Percentiles rank a stretch among this genome's conserved stretches.
Evolutionary conservation across 2,797 vertebrate genomes (phyloP).

Genomic region (Hippopotamyrus pictus): DNA sequence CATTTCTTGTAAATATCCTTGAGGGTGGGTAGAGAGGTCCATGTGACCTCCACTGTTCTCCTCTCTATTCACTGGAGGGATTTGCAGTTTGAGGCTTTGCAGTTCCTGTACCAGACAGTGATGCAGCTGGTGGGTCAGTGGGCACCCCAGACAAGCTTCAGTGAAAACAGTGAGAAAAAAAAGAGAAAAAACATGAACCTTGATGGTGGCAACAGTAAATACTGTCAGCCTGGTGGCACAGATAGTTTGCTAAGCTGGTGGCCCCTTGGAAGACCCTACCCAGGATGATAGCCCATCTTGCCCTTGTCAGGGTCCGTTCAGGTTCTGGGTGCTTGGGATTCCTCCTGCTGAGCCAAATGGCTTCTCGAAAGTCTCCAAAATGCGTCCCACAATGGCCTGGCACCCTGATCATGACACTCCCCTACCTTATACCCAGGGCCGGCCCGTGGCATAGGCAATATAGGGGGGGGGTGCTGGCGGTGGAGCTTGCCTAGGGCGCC

Average conservation of each 20-base stretch:
- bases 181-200: neutral
- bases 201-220: neutral
- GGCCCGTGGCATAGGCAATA: too few species aligned
- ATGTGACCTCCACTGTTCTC: neutral
- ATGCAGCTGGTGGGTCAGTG: neutral
- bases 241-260: neutral
- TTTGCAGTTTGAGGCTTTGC: neutral
- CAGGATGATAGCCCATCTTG: neutral
- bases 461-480: too few species aligned
- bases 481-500: too few species aligned
- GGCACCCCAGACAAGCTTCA: neutral
- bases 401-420: neutral
- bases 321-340: neutral
- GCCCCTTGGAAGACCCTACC: neutral
- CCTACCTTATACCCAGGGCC: neutral
- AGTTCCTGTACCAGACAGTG: neutral
- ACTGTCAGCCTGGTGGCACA: neutral
- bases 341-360: neutral
- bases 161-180: neutral
- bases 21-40: neutral
- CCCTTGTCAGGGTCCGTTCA: neutral
- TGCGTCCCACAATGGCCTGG: neutral
- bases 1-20: neutral
- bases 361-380: neutral
- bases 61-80: neutral